Conservation (phyloP, 2,113 vertebrate species). For the Balaenoptera acutorostrata region DNA sequence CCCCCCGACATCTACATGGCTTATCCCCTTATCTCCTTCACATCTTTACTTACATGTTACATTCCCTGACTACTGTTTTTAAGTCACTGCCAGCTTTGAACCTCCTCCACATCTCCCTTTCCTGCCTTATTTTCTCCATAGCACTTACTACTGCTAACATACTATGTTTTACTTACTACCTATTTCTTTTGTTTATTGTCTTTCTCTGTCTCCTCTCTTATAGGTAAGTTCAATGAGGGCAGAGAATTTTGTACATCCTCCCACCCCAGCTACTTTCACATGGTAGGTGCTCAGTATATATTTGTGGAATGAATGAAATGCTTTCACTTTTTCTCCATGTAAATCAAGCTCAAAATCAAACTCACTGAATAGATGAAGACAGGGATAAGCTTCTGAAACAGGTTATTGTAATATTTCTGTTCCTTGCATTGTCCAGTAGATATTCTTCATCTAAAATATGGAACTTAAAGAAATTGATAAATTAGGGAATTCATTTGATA, state of each 20-base stretch:
- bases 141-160: neutral
- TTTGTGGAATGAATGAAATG: constrained; percentile 28
- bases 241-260: neutral
- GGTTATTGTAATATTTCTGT: neutral
- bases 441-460: neutral
- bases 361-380: neutral
- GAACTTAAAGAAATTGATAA: neutral
- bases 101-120: neutral
- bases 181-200: neutral
- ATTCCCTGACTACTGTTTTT: neutral
- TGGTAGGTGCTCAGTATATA: neutral
- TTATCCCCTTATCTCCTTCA: neutral
- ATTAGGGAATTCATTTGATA: neutral
- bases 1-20: neutral
- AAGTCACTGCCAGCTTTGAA: neutral
- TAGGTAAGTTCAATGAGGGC: neutral
- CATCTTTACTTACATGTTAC: neutral
- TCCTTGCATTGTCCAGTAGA: neutral
- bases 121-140: neutral
- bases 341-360: neutral
- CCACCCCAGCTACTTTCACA: neutral
- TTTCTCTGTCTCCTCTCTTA: neutral
- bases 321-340: neutral
- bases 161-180: neutral
- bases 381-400: neutral